Evolutionary conservation across 1,140 invertebrate species (phyloP), one percentile per base, ranked within the genome.

Genomic region (Zaprionus gabonicus): DNA sequence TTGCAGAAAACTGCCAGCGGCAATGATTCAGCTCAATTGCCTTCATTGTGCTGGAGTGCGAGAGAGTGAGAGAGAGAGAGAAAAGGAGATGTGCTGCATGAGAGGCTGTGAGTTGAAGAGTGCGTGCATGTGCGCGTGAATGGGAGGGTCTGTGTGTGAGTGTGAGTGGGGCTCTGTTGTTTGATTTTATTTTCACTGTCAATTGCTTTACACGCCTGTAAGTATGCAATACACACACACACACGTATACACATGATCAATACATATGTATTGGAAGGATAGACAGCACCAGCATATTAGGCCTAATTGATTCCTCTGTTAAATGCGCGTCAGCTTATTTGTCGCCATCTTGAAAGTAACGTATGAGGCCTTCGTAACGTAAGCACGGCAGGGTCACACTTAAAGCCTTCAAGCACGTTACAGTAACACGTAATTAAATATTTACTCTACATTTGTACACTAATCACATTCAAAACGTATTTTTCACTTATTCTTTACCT

Each of bases 11-110:
- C 85, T 90, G 85, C 85, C 85, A 82, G 55, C 82, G 77, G 81
- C 82, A 82, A 90, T 86, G 86, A 85, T 90, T 90, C 82, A 76
- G 80, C 86, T 90, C 86, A 86, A 90, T 90, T 90, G 86, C 86
- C 86, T 81, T 91, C 86, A 90, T 90, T 71, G 44, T 68, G 7
- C 34, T 41, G 31, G 60, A 27, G 41, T 38, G 67, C 25, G 62
- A 20, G 31, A 44, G 31, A 51, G 63, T 36, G 38, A 23, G 46
- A 53, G 46, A 34, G 44, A 27, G 20, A 9, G 10, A 15, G 17
- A 67, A 53, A 44, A n/a, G 6, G n/a, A 53, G 49, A 53, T 7
- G 4, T 36, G 25, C 23, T 23, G 62, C 13, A 55, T 12, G 27
- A 57, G 6, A 23, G 17, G 17, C 15, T 56, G 36, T 25, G 60